A percentile compares a stretch with the other conserved stretches of the same genome.
phyloP scores from a whole-genome alignment of 2,797 vertebrate species.

The Glossophaga mutica region DNA sequence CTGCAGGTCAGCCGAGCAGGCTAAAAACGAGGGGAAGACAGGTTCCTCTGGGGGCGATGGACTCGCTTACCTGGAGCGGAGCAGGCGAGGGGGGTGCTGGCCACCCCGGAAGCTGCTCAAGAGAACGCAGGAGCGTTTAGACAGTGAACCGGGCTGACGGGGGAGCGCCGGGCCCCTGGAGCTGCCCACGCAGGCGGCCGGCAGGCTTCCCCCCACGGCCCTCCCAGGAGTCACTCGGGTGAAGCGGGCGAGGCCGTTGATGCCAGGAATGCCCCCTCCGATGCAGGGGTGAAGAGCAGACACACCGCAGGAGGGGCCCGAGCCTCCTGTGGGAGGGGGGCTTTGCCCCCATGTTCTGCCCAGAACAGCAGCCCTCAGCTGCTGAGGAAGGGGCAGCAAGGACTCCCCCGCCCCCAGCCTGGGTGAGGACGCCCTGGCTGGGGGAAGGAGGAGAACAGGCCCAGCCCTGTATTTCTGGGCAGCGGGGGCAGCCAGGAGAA shows the following conservation, averaged over 20 bases:
- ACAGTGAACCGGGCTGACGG: not conserved
- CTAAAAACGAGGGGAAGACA: not conserved
- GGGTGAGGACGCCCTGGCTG: not conserved
- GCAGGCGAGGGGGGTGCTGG: not conserved
- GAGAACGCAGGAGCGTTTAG: not conserved
- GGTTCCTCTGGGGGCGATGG: not conserved
- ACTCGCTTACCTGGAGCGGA: not conserved
- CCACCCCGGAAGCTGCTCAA: not conserved
- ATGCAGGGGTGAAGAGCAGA: not conserved
- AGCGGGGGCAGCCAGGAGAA: not conserved
- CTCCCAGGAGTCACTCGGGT: too few species aligned
- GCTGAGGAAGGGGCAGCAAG: not conserved
- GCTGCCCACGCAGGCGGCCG: not conserved
- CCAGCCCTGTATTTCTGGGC: not conserved
- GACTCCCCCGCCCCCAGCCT: too few species aligned
- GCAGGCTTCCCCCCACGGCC: not conserved
- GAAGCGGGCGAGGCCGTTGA: not conserved
- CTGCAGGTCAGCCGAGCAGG: not conserved
- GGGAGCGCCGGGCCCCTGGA: not conserved
- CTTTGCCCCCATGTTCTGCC: not conserved
- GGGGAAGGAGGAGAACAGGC: not conserved
- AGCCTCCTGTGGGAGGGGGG: too few species aligned
- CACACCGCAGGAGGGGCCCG: too few species aligned
- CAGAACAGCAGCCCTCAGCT: not conserved
- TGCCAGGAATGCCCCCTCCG: not conserved